Conservation (phyloP, 2,113 vertebrate species). For the Pluvianellus socialis region DNA sequence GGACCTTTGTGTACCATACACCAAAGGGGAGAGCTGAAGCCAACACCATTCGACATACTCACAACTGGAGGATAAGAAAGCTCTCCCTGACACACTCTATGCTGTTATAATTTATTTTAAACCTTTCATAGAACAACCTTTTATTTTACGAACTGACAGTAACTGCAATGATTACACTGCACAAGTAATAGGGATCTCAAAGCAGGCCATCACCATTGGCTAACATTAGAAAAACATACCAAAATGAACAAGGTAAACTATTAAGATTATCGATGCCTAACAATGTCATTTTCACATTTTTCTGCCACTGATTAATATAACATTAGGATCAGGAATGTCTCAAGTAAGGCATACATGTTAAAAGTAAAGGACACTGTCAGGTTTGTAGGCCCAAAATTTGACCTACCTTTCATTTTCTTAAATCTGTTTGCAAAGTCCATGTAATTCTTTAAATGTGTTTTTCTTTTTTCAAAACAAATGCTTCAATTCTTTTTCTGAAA, state of each 20-base stretch:
- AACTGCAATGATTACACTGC: background rate
- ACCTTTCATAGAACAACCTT: background rate
- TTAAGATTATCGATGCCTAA: background rate
- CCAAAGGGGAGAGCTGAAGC: background rate
- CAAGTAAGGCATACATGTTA: background rate
- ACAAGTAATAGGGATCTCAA: background rate
- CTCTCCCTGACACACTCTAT: background rate
- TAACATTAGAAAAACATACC: background rate
- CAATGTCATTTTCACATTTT: background rate
- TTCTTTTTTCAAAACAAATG: conserved; percentile 64
- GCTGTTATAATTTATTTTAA: background rate
- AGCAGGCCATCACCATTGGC: accelerated
- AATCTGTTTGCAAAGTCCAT: conserved; percentile 67
- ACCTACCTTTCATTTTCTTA: conserved; percentile 69
- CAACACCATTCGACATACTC: too few relatives aligned
- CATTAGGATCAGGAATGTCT: background rate
- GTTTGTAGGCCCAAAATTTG: conserved; percentile 40
- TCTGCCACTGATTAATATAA: background rate
- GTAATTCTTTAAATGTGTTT: conserved; percentile 55
- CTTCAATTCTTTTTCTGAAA: conserved; percentile 69
- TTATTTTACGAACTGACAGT: background rate
- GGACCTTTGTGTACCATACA: too few relatives aligned
- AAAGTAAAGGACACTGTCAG: background rate
- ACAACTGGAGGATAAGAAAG: background rate
- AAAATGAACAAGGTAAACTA: background rate